Percentiles rank a stretch among this genome's conserved stretches.
Conservation (phyloP, 2,113 vertebrate genomes). For the Agapornis roseicollis region DNA sequence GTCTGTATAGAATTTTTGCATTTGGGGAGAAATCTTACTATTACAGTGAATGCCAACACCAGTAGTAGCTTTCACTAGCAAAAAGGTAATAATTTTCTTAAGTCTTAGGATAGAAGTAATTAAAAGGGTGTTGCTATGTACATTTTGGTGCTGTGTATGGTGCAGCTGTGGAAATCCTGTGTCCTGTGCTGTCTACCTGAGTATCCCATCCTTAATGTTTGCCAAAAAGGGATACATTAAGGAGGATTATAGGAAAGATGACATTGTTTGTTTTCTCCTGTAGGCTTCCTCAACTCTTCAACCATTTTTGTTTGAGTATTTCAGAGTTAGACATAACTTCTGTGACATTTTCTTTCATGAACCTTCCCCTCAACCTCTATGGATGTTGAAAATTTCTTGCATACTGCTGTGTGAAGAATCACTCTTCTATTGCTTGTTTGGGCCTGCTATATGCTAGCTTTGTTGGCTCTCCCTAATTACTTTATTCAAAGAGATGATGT, state of each 20-base stretch:
- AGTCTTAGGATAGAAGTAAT: not conserved
- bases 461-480: not conserved
- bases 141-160: not conserved
- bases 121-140: not conserved
- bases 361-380: not conserved
- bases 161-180: not conserved
- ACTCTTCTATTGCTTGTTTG: not conserved
- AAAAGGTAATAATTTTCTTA: not conserved
- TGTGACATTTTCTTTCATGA: not conserved
- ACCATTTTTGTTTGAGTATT: not conserved
- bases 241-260: not conserved
- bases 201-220: not conserved
- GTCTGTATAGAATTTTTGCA: not conserved
- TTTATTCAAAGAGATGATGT: not conserved
- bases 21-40: not conserved
- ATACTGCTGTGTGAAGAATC: not conserved
- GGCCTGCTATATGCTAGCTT: not conserved
- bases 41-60: not conserved
- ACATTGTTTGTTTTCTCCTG: not conserved
- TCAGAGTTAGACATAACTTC: not conserved
- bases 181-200: not conserved
- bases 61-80: not conserved
- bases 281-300: not conserved
- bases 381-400: not conserved
- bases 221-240: rapidly evolving